These are phyloP conservation scores for Sussaba pulchella DNA, from an alignment of 2,888 invertebrate genomes.

Conservation along the genomic window DNA sequence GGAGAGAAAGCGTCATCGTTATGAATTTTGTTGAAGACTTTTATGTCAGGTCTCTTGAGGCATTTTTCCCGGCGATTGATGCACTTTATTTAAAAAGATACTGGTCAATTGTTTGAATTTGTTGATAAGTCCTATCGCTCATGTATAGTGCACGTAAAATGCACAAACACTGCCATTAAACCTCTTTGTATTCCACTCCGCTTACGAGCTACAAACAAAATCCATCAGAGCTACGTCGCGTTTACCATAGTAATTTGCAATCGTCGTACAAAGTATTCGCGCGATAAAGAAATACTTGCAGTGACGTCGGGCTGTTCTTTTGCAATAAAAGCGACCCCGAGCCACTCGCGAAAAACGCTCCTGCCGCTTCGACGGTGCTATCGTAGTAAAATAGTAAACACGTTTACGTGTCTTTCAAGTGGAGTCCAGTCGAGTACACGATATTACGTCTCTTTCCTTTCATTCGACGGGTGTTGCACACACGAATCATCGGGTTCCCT, in stretches of 20 bases:
- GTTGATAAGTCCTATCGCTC: too few relatives aligned
- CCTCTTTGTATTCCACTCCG: too few relatives aligned
- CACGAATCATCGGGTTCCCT: slow-evolving; percentile 68
- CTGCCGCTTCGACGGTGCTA: slow-evolving; percentile 29
- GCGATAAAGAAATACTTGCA: background rate
- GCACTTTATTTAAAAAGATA: too few relatives aligned
- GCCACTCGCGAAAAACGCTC: background rate
- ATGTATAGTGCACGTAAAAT: too few relatives aligned
- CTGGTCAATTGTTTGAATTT: too few relatives aligned
- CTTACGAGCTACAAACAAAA: too few relatives aligned
- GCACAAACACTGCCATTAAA: too few relatives aligned
- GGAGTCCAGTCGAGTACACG: slow-evolving; percentile 10
- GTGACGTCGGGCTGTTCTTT: background rate
- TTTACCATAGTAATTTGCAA: background rate
- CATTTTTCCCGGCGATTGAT: too few relatives aligned
- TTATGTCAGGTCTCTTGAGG: too few relatives aligned
- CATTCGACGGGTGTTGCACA: slow-evolving; percentile 50
- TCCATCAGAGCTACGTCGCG: background rate
- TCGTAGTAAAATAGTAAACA: slow-evolving; percentile 1
- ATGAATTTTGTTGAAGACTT: too few relatives aligned
- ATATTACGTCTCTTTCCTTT: slow-evolving; percentile 45
- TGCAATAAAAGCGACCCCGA: slow-evolving; percentile 12
- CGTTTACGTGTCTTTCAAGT: too few relatives aligned
- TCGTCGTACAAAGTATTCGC: background rate
- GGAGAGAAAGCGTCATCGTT: too few relatives aligned